phyloP scores from a whole-genome alignment of 2,113 vertebrate species.

The Sturnus vulgaris region DNA sequence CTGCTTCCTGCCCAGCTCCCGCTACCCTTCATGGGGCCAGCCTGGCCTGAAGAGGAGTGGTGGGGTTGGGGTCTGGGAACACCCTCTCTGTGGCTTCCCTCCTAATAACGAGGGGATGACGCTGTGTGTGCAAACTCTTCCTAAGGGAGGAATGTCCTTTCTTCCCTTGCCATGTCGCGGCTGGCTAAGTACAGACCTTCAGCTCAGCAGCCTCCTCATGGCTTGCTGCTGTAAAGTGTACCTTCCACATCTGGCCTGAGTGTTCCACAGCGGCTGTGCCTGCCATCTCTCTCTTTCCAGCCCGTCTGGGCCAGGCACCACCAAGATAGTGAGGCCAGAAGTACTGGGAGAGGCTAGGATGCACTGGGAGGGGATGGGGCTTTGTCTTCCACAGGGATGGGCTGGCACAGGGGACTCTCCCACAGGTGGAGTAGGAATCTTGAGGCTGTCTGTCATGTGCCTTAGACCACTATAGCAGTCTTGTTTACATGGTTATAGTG shows the following conservation, averaged over 20 bases:
- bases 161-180: conserved; percentile 37
- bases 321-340: not conserved
- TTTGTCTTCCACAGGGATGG: not conserved
- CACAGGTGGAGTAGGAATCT: not conserved
- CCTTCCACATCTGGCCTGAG: conserved; percentile 26
- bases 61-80: conserved; percentile 19
- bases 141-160: conserved; percentile 48
- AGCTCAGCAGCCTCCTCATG: not conserved
- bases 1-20: not conserved
- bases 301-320: not conserved
- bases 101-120: conserved; percentile 18
- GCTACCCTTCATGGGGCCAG: not conserved
- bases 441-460: not conserved
- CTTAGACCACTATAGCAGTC: not conserved
- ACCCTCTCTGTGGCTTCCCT: conserved; percentile 55
- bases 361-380: not conserved
- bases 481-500: not conserved
- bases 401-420: not conserved
- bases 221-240: not conserved
- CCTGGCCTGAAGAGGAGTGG: not conserved
- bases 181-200: conserved; percentile 16
- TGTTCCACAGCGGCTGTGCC: not conserved
- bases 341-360: not conserved
- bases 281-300: not conserved
- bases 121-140: not conserved